These are phyloP conservation scores for Labroides dimidiatus DNA, from an alignment of 2,797 vertebrate species.

Conservation along the genomic window DNA sequence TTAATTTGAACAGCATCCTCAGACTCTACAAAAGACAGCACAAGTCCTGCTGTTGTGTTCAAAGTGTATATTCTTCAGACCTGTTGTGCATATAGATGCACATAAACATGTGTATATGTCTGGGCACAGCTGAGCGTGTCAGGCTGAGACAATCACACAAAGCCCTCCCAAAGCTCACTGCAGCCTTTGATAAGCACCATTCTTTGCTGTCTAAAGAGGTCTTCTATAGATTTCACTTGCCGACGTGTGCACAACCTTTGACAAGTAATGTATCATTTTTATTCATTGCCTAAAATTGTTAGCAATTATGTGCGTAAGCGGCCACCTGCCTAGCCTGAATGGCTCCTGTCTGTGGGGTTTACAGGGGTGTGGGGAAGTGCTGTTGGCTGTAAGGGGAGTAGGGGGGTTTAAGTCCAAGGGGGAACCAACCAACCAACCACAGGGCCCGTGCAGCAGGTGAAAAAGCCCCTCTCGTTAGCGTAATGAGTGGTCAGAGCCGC, in stretches of 20 bases:
- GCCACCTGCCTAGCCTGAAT: conserved; percentile 99
- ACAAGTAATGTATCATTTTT: conserved; percentile 99
- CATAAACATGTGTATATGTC: conserved; percentile 56
- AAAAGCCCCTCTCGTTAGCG: conserved; percentile 99
- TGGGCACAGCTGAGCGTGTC: conserved; percentile 76
- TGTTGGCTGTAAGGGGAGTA: conserved; percentile 60
- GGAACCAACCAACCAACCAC: conserved; percentile 68
- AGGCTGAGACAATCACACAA: conserved; percentile 81
- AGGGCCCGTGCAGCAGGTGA: conserved; percentile 98
- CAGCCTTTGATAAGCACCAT: conserved; percentile 97
- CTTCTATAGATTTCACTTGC: conserved; percentile 99
- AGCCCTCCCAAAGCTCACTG: conserved; percentile 85
- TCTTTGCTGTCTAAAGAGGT: conserved; percentile 98
- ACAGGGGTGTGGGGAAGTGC: conserved; percentile 88
- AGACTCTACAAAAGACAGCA: conserved; percentile 11
- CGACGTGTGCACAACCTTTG: conserved; percentile 99
- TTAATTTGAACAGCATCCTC: conserved; percentile 35
- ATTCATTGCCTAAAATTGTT: conserved; percentile 99
- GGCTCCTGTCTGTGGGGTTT: conserved; percentile 94
- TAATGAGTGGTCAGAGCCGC: conserved; percentile 96
- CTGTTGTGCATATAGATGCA: conserved; percentile 43
- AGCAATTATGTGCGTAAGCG: conserved; percentile 99
- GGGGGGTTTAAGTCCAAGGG: conserved; percentile 86
- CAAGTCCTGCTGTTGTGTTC: conserved; percentile 22
- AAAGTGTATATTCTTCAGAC: conserved; percentile 34